Percentiles rank a stretch among this genome's conserved stretches.
Evolutionary conservation across 2,888 invertebrate species (phyloP).

Genomic region (Parthenolecanium corni): DNA sequence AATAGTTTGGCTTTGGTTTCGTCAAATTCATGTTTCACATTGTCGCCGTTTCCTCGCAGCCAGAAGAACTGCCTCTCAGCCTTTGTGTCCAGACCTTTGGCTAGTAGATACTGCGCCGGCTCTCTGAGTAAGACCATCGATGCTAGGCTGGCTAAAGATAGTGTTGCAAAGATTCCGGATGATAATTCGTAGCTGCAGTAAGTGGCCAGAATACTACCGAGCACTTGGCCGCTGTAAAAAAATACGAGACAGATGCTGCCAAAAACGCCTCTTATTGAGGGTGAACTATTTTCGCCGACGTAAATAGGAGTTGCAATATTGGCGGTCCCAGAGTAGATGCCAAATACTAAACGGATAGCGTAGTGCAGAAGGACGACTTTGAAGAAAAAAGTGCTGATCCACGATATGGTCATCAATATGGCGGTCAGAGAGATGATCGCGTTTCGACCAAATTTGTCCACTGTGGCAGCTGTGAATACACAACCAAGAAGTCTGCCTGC

Average conservation of each 20-base stretch:
- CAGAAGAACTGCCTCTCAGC: neutral
- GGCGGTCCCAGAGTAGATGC: neutral
- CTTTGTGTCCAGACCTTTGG: neutral
- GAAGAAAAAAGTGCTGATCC: neutral
- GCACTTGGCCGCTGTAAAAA: neutral
- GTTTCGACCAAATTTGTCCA: slow-evolving; percentile 1
- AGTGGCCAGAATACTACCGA: neutral
- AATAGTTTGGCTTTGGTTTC: neutral
- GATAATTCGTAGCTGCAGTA: neutral
- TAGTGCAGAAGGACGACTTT: neutral
- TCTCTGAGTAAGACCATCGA: neutral
- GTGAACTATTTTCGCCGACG: slow-evolving; percentile 9
- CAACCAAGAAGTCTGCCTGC: neutral
- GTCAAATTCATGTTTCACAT: neutral
- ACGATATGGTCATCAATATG: neutral
- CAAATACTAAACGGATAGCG: neutral
- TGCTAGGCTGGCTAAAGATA: neutral
- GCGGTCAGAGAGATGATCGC: neutral
- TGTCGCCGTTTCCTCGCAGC: neutral
- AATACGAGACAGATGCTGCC: neutral
- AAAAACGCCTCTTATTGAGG: neutral
- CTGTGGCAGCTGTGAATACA: neutral
- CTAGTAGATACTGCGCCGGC: slow-evolving; percentile 5
- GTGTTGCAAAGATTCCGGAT: neutral
- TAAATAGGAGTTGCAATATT: neutral